Evolutionary conservation across 1,140 invertebrate genomes (phyloP), one percentile per base, ranked within the genome.

Genomic region (Solenopsis fugax): DNA sequence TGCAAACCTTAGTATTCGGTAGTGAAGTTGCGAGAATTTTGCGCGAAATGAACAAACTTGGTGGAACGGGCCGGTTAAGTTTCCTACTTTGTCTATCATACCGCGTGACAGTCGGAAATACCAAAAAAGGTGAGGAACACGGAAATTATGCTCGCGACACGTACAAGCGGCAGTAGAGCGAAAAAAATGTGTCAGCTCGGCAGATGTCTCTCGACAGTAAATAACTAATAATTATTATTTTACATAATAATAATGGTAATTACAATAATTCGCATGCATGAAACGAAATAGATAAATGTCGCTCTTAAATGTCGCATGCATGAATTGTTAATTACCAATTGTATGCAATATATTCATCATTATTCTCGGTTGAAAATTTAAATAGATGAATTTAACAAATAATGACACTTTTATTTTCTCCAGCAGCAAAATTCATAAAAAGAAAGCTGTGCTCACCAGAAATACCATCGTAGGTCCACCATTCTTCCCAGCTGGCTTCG

Each of bases 381-480:
- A n/a, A 16, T 29, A 13, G 10, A 37, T 16, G 1, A 29, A 4
- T 73, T 62, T 52, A 52, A 78, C 21, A 6, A 34, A 10, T 16
- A 34, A 77, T 34, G 9, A 21, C 24, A 3, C 50, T 24, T 21
- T 18, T 34, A n/a, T 16, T n/a, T 21, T 62, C 12, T 34, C 5
- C 9, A 16, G 13, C 21, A 16, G 60, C 12, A 9, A 76, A 52
- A 41, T 29, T 54, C 4, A 16, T 21, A 58, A 7, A 37, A 52
- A 13, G 3, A 21, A 21, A 60, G 21, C 6, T 29, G 45, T 80
- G 85, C 92, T 95, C 92, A 97, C 96, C 96, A 91, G 96, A 97
- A 93, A 97, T 97, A 37, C 96, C 96, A 88, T 97, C 96, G 92
- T 97, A 97, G 3, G 96, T 97, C 96, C 96, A 97, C 96, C 96